Evolutionary conservation across 2,888 invertebrate genomes (phyloP).

Genomic region (Nomada lathburiana): DNA sequence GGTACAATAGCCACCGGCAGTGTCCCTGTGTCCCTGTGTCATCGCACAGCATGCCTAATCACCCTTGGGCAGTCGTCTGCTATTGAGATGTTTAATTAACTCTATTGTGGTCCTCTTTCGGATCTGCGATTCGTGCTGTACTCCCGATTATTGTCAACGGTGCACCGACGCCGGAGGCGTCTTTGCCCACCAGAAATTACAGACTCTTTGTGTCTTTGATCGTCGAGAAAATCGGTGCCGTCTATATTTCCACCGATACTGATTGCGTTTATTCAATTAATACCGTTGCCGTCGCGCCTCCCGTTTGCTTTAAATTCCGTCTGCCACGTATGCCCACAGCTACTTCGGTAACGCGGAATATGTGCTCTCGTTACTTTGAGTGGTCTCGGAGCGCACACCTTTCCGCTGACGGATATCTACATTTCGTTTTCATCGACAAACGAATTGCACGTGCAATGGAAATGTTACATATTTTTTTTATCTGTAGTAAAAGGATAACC

Average conservation of each 20-base stretch:
- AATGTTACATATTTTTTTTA: too few species aligned
- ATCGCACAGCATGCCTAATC: constrained; percentile 80
- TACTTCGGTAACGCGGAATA: not conserved
- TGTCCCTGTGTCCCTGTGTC: constrained; percentile 77
- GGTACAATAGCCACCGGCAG: constrained; percentile 79
- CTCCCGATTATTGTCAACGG: constrained; percentile 65
- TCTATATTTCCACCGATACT: constrained; percentile 21
- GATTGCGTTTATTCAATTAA: constrained; percentile 52
- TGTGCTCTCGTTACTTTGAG: too few species aligned
- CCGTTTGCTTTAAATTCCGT: not conserved
- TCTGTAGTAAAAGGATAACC: too few species aligned
- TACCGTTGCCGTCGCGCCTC: not conserved
- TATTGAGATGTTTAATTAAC: constrained; percentile 84
- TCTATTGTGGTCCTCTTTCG: constrained; percentile 77
- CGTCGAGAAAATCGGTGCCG: constrained; percentile 9
- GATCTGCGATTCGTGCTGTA: constrained; percentile 53
- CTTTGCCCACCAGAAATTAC: constrained; percentile 50
- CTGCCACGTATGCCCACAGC: too few species aligned
- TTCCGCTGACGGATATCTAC: too few species aligned
- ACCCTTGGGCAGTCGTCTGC: constrained; percentile 81
- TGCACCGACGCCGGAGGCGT: constrained; percentile 53
- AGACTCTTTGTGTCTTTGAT: constrained; percentile 60
- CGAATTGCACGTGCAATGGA: too few species aligned
- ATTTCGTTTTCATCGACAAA: too few species aligned
- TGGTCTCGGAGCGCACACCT: too few species aligned